phyloP scores from a whole-genome alignment of 1,140 invertebrate species.

The fruit fly (Drosophila melanogaster) region DNA sequence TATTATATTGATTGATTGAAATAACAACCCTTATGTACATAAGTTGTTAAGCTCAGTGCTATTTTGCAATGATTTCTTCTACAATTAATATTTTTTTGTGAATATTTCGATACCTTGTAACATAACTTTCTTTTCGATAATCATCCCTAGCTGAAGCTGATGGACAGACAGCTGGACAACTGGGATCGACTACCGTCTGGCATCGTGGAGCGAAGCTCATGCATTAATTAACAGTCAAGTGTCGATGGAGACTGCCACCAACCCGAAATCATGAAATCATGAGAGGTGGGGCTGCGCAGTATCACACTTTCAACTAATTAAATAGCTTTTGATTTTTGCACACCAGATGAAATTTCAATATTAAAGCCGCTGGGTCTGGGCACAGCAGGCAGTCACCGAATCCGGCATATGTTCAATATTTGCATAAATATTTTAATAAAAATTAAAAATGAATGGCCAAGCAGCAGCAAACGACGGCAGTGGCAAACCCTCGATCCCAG shows the following conservation, averaged over 20 bases:
- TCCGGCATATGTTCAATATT: conserved; percentile 77
- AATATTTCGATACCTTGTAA: neutral
- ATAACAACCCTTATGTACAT: too few relatives aligned
- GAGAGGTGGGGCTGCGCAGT: conserved; percentile 25
- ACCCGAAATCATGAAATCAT: neutral
- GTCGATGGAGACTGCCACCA: conserved; percentile 51
- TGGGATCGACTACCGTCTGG: conserved; percentile 57
- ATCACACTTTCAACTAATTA: conserved; percentile 82
- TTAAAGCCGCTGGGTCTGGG: conserved; percentile 50
- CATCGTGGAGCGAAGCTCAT: conserved; percentile 58
- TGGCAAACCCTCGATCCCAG: conserved; percentile 12
- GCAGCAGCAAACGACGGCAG: conserved; percentile 27
- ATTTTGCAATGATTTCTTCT: neutral
- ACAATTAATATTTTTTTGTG: neutral
- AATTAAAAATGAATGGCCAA: conserved; percentile 79
- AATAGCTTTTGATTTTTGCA: conserved; percentile 79
- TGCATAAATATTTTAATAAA: conserved; percentile 83
- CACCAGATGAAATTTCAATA: conserved; percentile 51
- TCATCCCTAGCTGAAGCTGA: conserved; percentile 12
- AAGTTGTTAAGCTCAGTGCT: too few relatives aligned
- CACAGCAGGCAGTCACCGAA: conserved; percentile 31
- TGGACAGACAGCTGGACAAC: conserved; percentile 34
- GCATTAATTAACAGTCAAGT: conserved; percentile 82
- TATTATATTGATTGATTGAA: too few relatives aligned
- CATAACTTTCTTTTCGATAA: neutral